Evolutionary conservation across 2,888 invertebrate species (phyloP).

Genomic region (Cephus pulcher): DNA sequence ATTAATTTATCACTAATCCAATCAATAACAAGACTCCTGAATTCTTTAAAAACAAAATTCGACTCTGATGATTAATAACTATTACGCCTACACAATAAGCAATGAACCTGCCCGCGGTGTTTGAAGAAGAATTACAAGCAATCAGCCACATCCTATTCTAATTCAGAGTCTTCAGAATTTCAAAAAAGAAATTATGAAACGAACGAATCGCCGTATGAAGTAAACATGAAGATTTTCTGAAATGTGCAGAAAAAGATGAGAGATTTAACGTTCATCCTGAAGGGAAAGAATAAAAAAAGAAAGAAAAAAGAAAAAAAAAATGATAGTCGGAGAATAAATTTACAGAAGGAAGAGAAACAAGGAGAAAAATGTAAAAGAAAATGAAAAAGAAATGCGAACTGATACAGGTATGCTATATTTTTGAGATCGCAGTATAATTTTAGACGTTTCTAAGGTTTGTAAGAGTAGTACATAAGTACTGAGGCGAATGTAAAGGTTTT

Average conservation of each 20-base stretch:
- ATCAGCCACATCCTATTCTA: background rate
- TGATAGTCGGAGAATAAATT: slow-evolving; percentile 18
- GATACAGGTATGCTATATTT: slow-evolving; percentile 62
- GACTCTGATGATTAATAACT: too few relatives aligned
- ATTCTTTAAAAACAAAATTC: background rate
- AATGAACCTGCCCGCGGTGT: background rate
- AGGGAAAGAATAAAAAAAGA: slow-evolving; percentile 10
- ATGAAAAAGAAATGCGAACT: slow-evolving; percentile 32
- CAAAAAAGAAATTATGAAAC: background rate
- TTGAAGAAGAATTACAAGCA: background rate
- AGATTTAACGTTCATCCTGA: slow-evolving; percentile 11
- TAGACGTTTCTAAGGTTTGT: slow-evolving; percentile 64
- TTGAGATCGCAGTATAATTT: slow-evolving; percentile 64
- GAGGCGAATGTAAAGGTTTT: slow-evolving; percentile 22
- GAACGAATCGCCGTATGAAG: background rate
- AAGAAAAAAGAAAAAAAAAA: background rate
- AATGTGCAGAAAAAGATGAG: slow-evolving; percentile 17
- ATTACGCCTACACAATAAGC: too few relatives aligned
- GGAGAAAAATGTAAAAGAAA: slow-evolving; percentile 13
- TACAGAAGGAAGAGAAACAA: background rate
- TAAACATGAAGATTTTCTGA: background rate
- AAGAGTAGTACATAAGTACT: slow-evolving; percentile 57
- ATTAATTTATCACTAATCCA: background rate
- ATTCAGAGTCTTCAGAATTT: background rate
- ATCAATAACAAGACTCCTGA: background rate